Conservation (phyloP, 2,797 vertebrate species). For the Tarsius wallacei region DNA sequence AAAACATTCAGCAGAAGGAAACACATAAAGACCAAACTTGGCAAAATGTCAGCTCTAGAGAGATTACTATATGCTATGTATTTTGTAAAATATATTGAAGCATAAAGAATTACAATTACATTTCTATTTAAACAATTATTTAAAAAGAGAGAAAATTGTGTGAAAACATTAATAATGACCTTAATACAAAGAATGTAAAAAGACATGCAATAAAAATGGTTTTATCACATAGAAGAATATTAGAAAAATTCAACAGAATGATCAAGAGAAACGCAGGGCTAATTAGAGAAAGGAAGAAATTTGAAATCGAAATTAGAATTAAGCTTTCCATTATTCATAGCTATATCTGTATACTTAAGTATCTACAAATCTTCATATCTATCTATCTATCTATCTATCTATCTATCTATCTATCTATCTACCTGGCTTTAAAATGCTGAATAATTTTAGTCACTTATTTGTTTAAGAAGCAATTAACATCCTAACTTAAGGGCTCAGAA, state of each 20-base stretch:
- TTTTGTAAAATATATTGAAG: neutral
- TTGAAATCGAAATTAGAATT: neutral
- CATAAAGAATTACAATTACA: neutral
- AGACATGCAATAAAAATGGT: neutral
- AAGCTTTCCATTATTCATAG: neutral
- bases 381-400: neutral
- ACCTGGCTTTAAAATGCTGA: neutral
- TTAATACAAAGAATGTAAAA: neutral
- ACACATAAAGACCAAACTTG: neutral
- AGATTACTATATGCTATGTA: neutral
- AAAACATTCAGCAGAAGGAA: neutral
- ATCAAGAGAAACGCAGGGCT: neutral
- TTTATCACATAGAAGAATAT: neutral
- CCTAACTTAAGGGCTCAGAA: slow-evolving; percentile 82
- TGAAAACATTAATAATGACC: neutral
- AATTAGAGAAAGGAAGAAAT: neutral
- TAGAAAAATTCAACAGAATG: neutral
- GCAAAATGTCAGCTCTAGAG: neutral
- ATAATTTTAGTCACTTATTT: neutral
- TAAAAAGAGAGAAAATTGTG: neutral
- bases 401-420: neutral
- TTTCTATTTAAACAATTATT: neutral
- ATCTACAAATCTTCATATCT: neutral
- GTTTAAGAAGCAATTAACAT: neutral
- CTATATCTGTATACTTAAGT: neutral